These are phyloP conservation scores for Amia ocellicauda DNA, from an alignment of 2,113 vertebrate species.

Conservation along the genomic window DNA sequence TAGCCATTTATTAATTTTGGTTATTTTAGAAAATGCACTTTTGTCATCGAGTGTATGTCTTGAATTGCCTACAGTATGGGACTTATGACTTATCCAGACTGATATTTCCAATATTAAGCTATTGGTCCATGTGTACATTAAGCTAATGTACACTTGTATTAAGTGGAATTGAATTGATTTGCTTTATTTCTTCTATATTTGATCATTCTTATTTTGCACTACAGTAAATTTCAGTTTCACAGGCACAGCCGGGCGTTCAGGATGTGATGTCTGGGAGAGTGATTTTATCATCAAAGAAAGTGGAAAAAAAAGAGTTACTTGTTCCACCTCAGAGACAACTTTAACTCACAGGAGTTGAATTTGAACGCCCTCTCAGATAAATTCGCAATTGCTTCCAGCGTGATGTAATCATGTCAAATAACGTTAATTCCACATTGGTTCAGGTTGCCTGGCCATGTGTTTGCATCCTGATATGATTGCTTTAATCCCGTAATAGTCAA, in stretches of 20 bases:
- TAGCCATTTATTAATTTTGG: too few relatives aligned
- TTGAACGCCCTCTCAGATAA: neutral
- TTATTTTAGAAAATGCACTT: too few relatives aligned
- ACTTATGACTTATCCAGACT: too few relatives aligned
- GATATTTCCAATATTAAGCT: too few relatives aligned
- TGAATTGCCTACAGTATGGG: too few relatives aligned
- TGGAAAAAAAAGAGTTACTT: neutral
- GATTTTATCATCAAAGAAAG: neutral
- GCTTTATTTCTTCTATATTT: too few relatives aligned
- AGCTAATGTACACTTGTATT: too few relatives aligned
- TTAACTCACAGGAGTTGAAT: neutral
- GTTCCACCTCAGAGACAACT: neutral
- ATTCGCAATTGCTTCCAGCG: neutral
- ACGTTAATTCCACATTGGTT: neutral
- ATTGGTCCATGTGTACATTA: too few relatives aligned
- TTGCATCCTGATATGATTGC: neutral
- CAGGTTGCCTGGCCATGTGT: neutral
- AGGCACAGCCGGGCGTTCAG: neutral
- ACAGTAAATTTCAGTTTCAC: neutral
- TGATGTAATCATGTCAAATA: slow-evolving; percentile 3
- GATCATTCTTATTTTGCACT: too few relatives aligned
- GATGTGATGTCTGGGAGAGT: neutral
- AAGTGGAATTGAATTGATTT: too few relatives aligned
- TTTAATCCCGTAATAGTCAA: neutral
- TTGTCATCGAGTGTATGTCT: too few relatives aligned